phyloP scores from a whole-genome alignment of 2,888 invertebrate species.

The Apodemia mormo region DNA sequence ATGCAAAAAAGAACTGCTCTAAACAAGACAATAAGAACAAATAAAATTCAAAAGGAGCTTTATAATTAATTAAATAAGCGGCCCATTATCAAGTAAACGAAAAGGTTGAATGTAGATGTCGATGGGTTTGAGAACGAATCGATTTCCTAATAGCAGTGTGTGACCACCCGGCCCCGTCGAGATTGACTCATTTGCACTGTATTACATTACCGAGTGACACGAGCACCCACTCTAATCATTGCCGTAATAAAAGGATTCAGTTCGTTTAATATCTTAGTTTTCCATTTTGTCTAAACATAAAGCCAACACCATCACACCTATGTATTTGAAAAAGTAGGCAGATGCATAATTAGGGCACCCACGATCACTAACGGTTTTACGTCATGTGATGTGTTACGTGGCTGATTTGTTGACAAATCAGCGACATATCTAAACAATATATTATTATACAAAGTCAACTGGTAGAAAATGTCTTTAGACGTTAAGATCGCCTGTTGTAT shows the following conservation, averaged over 20 bases:
- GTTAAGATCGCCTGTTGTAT: too few relatives aligned
- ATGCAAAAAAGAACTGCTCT: constrained; percentile 31
- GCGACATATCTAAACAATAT: too few relatives aligned
- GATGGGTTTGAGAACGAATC: constrained; percentile 60
- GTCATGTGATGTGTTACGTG: too few relatives aligned
- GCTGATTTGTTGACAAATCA: too few relatives aligned
- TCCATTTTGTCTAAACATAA: constrained; percentile 20
- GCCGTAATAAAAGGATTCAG: constrained; percentile 64
- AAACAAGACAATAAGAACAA: constrained; percentile 29
- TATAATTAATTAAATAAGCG: constrained; percentile 47
- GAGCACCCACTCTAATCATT: constrained; percentile 78
- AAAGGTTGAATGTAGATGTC: constrained; percentile 46
- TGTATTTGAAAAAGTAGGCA: too few relatives aligned
- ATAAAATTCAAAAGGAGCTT: constrained; percentile 37
- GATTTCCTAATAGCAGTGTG: constrained; percentile 75
- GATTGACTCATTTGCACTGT: constrained; percentile 82
- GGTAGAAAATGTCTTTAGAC: too few relatives aligned
- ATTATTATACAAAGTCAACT: too few relatives aligned
- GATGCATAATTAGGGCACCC: too few relatives aligned
- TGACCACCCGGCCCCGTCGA: constrained; percentile 69
- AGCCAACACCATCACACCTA: background rate
- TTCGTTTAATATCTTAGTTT: constrained; percentile 26
- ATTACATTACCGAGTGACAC: constrained; percentile 78
- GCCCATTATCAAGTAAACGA: constrained; percentile 50
- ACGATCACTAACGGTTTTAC: too few relatives aligned